Base-by-base conservation (phyloP, 2,888 invertebrate genomes). In the Cryptops parisi region DNA sequence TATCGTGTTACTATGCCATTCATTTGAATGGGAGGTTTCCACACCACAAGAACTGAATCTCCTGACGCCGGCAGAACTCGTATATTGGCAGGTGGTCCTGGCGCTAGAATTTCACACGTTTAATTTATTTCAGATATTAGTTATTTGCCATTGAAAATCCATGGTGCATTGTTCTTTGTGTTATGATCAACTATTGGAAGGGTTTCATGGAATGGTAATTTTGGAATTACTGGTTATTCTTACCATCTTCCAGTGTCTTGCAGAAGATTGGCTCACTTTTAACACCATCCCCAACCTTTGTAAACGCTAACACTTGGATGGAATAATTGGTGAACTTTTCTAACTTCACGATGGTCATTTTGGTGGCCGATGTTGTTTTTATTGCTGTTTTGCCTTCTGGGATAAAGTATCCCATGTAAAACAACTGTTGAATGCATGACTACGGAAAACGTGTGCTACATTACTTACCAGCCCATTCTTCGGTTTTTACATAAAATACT, bases 281-380 rank as follows among this genome's bases (percentile, higher is more conserved):
- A 23, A 66, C 66, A 9, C 69, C 69, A 54, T 69, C 67, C 17
- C 70, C 70, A 54, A 65, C 67, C 26, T 67, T 59, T 3, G 69
- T 70, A 59, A 62, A 69, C 27, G 70, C 69, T 56, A 67, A 59
- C 3, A 70, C 67, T 60, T 68, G 66, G 19, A 70, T 62, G 55
- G 67, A 68, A 63, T 70, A 70, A 62, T 70, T 70, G 55, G 66
- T 61, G 44, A 70, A 63, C 33, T 60, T 60, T 19, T 62, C 58
- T 25, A 69, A 50, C 19, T 62, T 63, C 21, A 57, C 55, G 15
- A 57, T 47, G 12, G 52, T 57, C 38, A 49, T 49, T 50, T 57
- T 57, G 26, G 45, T 54, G 21, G 53, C 54, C 15, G 54, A 52
- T 19, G 57, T 57, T 19, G 41, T 54, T 27, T 49, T 57, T 24